phyloP scores from a whole-genome alignment of 2,797 vertebrate species.

The Chromis chromis region DNA sequence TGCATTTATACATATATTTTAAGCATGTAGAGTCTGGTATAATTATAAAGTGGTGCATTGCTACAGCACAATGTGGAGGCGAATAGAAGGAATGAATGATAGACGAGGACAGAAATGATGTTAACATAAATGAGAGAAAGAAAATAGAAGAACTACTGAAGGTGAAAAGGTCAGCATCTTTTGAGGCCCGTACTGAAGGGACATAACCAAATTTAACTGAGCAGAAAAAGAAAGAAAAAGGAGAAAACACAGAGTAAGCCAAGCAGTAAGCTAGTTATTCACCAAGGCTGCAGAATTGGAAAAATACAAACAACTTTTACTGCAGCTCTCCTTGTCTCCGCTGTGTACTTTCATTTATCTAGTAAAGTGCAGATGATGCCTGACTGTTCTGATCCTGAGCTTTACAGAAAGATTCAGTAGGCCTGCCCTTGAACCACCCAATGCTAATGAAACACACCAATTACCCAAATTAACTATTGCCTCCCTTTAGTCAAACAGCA shows the following conservation, averaged over 20 bases:
- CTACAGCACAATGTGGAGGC: conserved; percentile 41
- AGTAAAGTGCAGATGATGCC: conserved; percentile 58
- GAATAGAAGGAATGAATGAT: conserved; percentile 38
- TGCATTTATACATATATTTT: conserved; percentile 60
- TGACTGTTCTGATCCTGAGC: conserved; percentile 40
- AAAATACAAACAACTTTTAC: conserved; percentile 45
- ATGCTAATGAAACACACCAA: conserved; percentile 75
- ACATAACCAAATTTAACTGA: conserved; percentile 12
- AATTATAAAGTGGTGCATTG: conserved; percentile 76
- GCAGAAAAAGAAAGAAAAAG: conserved; percentile 7
- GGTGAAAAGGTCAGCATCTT: conserved; percentile 49
- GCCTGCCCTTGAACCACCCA: conserved; percentile 66
- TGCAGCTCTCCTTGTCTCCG: conserved; percentile 22
- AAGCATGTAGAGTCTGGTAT: conserved; percentile 49
- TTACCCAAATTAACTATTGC: conserved; percentile 77
- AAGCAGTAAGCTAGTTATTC: conserved; percentile 20
- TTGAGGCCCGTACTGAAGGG: conserved; percentile 1
- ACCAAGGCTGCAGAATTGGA: conserved; percentile 37
- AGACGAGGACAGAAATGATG: conserved; percentile 31
- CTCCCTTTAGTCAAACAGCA: conserved; percentile 66
- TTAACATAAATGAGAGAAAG: conserved; percentile 27
- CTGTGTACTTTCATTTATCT: conserved; percentile 50
- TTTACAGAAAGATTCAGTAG: conserved; percentile 56
- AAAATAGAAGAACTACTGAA: conserved; percentile 22
- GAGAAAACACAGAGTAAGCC: conserved; percentile 9